phyloP scores from a whole-genome alignment of 2,888 invertebrate genomes.

The Deilephila porcellus region DNA sequence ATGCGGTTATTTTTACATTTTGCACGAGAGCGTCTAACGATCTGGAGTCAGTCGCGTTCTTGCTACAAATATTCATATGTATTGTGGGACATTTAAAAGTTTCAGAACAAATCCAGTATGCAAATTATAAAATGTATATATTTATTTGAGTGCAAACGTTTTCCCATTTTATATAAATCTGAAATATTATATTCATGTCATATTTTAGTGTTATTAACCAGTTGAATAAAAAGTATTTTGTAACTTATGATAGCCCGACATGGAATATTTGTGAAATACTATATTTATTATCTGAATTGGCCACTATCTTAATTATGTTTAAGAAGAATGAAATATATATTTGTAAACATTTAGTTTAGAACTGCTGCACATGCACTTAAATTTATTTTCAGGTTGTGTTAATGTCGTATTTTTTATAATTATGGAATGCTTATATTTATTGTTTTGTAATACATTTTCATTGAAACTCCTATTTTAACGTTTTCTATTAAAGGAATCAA shows the following conservation, averaged over 20 bases:
- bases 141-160: constrained; percentile 21
- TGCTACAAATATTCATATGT: constrained; percentile 25
- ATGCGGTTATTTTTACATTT: constrained; percentile 33
- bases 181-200: constrained; percentile 7
- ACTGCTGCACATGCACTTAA: constrained; percentile 40
- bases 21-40: constrained; percentile 32
- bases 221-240: neutral
- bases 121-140: constrained; percentile 12
- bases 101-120: constrained; percentile 22
- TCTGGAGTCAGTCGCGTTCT: constrained; percentile 33
- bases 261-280: constrained; percentile 2
- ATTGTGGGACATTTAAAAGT: constrained; percentile 17
- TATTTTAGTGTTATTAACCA: neutral
- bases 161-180: neutral
- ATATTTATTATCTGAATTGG: constrained; percentile 29
- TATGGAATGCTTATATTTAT: constrained; percentile 17
- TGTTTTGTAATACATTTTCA: constrained; percentile 11
- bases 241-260: constrained; percentile 3
- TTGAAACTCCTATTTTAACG: constrained; percentile 2
- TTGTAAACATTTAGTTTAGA: constrained; percentile 29
- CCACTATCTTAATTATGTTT: constrained; percentile 31
- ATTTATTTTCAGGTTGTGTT: constrained; percentile 43
- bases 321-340: constrained; percentile 27
- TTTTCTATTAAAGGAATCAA: neutral
- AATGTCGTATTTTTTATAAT: constrained; percentile 32